A percentile compares a stretch with the other conserved stretches of the same genome.
These are phyloP conservation scores for Drosophila ananassae DNA, from an alignment of 1,140 invertebrate genomes.

Conservation along the genomic window DNA sequence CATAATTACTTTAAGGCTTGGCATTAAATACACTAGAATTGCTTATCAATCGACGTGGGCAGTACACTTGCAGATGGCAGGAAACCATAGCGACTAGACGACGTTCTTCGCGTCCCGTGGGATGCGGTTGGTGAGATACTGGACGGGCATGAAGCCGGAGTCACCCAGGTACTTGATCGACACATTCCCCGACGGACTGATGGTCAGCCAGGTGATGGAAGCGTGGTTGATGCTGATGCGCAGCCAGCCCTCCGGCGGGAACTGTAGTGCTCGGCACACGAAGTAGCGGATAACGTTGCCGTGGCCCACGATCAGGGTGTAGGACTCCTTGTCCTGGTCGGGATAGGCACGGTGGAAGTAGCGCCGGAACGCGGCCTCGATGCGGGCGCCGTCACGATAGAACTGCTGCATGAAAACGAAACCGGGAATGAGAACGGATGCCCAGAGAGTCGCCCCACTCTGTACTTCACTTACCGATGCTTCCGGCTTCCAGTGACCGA, in stretches of 20 bases:
- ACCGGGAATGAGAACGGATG: neutral
- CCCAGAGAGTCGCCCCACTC: neutral
- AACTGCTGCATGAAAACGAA: constrained; percentile 89
- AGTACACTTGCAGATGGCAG: neutral
- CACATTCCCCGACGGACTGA: constrained; percentile 94
- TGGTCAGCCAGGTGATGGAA: constrained; percentile 96
- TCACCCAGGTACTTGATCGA: constrained; percentile 92
- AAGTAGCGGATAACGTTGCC: constrained; percentile 99
- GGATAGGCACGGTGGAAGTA: constrained; percentile 96
- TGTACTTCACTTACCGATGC: constrained; percentile 87
- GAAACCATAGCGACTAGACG: constrained; percentile 42
- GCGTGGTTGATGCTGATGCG: constrained; percentile 95
- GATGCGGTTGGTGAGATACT: constrained; percentile 70
- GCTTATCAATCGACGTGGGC: constrained; percentile 5
- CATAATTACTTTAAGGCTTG: constrained; percentile 26
- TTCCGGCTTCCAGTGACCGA: constrained; percentile 94
- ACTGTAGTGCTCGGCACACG: constrained; percentile 98
- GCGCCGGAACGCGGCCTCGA: constrained; percentile 97
- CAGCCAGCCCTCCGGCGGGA: constrained; percentile 98
- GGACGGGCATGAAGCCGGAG: constrained; percentile 92
- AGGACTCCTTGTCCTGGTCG: constrained; percentile 92
- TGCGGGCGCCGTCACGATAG: constrained; percentile 96
- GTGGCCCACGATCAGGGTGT: constrained; percentile 98
- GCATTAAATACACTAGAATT: constrained; percentile 31
- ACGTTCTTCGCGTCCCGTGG: constrained; percentile 75